Evolutionary conservation across 2,888 invertebrate species (phyloP), one percentile per base, ranked within the genome.

Genomic region (Pinctada fucata): DNA sequence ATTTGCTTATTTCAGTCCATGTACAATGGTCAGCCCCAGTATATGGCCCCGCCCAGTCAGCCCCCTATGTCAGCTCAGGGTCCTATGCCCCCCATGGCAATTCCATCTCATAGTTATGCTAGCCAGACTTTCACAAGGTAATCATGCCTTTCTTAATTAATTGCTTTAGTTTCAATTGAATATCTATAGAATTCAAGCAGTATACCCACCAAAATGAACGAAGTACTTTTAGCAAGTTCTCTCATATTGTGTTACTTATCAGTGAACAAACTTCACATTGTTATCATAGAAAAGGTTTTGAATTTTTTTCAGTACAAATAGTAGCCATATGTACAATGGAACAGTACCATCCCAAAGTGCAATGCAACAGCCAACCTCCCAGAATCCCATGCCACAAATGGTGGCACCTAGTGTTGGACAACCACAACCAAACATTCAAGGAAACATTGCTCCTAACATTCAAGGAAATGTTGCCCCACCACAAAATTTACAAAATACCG

Each of bases 1-100:
- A n/a, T n/a, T n/a, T n/a, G n/a, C n/a, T n/a, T 63, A 58, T 5
- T 77, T 50, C 72, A 79, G 78, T 49, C 75, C 63, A 78, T 81
- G 79, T 87, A 82, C 72, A 83, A 80, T 79, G 84, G 85, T 45
- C 81, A 76, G 64, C 83, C 85, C 49, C 84, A 84, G 47, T 79
- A 68, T 31, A 80, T 69, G 72, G 67, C 71, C 65, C 81, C 80
- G 31, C 81, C 78, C n/a, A 75, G 82, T 78, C 83, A 78, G 47
- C 79, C 79, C 73, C 58, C 83, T 47, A 78, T 70, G 72, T 75
- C 79, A 72, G 83, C 79, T 79, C 85, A 83, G 70, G 84, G 85
- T 78, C 86, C 82, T 52, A 80, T 85, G 72, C 79, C 75, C 16
- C 76, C 80, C 66, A 75, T 75, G 67, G 67, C 47, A 31, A 52